A percentile compares a stretch with the other conserved stretches of the same genome.
Evolutionary conservation across 2,113 vertebrate species (phyloP).

Genomic region (Lophotis ruficrista): DNA sequence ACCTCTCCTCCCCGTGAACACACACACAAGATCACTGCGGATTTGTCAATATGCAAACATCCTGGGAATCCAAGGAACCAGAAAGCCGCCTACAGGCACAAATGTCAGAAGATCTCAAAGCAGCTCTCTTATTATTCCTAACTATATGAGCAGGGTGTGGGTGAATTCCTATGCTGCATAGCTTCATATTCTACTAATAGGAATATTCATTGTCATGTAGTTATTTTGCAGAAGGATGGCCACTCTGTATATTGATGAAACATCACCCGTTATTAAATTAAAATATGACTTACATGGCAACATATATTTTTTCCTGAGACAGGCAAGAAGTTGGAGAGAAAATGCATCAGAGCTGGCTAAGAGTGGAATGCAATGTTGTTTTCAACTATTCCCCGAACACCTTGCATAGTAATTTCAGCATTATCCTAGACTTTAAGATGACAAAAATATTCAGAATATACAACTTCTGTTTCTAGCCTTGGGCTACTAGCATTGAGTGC

Average conservation of each 20-base stretch:
- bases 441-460: not conserved
- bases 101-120: not conserved
- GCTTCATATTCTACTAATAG: not conserved
- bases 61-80: not conserved
- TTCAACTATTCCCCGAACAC: not conserved
- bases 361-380: not conserved
- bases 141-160: not conserved
- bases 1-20: not conserved
- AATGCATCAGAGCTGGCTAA: not conserved
- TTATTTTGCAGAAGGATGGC: not conserved
- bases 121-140: not conserved
- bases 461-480: not conserved
- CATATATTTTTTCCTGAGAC: not conserved
- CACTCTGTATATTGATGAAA: not conserved
- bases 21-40: not conserved
- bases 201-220: not conserved
- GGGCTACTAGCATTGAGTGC: not conserved
- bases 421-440: not conserved
- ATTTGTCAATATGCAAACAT: not conserved
- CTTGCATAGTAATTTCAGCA: not conserved
- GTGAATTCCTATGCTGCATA: not conserved
- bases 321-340: not conserved
- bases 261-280: not conserved
- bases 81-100: not conserved
- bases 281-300: not conserved